Evolutionary conservation across 2,113 vertebrate species (phyloP).

Genomic region (Pandion haliaetus): DNA sequence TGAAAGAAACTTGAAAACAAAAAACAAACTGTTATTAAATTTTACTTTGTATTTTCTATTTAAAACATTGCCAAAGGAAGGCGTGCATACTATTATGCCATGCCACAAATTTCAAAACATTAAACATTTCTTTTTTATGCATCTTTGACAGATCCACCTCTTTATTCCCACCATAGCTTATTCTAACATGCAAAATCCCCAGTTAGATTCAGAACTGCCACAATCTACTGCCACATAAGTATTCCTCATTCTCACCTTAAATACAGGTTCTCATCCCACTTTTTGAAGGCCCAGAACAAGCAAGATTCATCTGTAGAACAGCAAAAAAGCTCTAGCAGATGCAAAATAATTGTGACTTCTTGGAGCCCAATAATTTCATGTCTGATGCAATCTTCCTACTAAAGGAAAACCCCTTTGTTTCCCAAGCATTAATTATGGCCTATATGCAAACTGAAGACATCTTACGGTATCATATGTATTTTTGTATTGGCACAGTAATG

Average conservation of each 20-base stretch:
- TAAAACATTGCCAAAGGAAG: neutral
- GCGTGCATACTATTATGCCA: neutral
- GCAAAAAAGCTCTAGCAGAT: neutral
- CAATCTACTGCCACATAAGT: neutral
- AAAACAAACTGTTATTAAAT: neutral
- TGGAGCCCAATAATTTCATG: neutral
- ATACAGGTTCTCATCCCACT: neutral
- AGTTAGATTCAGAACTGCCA: neutral
- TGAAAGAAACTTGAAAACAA: slow-evolving; percentile 91
- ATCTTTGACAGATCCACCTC: neutral
- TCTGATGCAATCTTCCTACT: neutral
- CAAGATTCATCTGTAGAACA: neutral
- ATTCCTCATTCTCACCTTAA: neutral
- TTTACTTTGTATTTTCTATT: neutral
- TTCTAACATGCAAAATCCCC: neutral
- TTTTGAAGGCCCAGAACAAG: neutral
- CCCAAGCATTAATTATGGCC: neutral
- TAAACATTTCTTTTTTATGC: neutral
- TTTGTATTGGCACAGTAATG: neutral
- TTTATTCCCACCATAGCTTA: neutral
- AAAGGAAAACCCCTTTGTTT: neutral
- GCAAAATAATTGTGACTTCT: neutral
- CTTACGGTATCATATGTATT: neutral
- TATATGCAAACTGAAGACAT: neutral
- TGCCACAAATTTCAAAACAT: neutral